phyloP scores from a whole-genome alignment of 2,113 vertebrate species.

The Thinocorus orbignyianus region DNA sequence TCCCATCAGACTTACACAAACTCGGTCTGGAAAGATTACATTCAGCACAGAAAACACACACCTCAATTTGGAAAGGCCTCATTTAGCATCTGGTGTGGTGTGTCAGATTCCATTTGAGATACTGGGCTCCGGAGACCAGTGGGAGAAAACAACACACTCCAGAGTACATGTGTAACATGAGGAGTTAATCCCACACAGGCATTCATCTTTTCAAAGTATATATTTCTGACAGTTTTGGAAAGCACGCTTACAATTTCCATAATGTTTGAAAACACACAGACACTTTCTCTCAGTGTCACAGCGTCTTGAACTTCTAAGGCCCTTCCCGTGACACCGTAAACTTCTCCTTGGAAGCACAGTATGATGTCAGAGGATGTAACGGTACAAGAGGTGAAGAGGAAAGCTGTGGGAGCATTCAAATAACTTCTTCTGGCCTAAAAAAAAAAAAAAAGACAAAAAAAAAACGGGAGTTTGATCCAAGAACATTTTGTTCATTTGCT shows the following conservation, averaged over 20 bases:
- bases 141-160: conserved; percentile 58
- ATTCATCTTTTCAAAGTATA: conserved; percentile 61
- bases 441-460: conserved; percentile 48
- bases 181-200: conserved; percentile 71
- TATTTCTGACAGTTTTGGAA: conserved; percentile 57
- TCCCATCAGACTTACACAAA: conserved; percentile 1
- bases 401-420: conserved; percentile 75
- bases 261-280: conserved; percentile 69
- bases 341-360: conserved; percentile 63
- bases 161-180: conserved; percentile 63
- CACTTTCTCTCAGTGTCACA: conserved; percentile 59
- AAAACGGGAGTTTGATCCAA: conserved; percentile 63
- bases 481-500: conserved; percentile 77
- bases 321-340: conserved; percentile 66
- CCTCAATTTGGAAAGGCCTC: conserved; percentile 55
- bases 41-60: conserved; percentile 38
- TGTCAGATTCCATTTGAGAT: conserved; percentile 59
- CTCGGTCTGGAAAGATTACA: conserved; percentile 16
- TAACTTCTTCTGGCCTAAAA: conserved; percentile 70
- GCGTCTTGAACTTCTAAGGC: conserved; percentile 55
- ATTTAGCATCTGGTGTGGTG: conserved; percentile 47
- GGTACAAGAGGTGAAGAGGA: conserved; percentile 64
- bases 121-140: conserved; percentile 46
- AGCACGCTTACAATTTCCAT: conserved; percentile 58
- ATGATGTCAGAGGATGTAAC: conserved; percentile 68